Base-by-base conservation (phyloP, 2,888 invertebrate species). In the Hirtodrosophila duncani region DNA sequence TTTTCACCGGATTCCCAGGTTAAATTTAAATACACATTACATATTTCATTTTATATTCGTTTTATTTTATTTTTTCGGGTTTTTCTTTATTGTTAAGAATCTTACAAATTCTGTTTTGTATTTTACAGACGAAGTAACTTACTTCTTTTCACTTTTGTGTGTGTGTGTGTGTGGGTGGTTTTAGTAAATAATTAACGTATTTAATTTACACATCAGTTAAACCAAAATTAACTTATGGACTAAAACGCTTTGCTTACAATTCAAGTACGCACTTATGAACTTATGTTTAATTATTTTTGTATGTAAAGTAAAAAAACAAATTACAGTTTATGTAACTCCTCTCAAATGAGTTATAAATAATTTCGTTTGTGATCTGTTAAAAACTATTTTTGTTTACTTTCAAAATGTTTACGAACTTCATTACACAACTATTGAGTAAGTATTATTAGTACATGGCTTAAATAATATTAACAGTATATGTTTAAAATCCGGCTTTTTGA, bases 181-280 rank as follows among this genome's bases (percentile, higher is more conserved):
- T 77, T 71, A 72, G 72, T 71, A 71, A 77, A 71, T 77, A 71
- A 68, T 71, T 71, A 74, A 72, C 74, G 63, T 78, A 67, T 67
- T 78, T 56, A 71, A 72, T 70, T 67, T 77, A 77, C 77, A 77
- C 77, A 77, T 72, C 72, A 77, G 72, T 77, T 72, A 58, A 77
- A 71, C 69, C 69, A 74, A 72, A 59, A 43, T 53, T 8, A 20
- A 38, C 50, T 59, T 72, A 78, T 37, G 51, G 49, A 62, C 67
- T 65, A 60, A 67, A 70, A 67, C 67, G 43, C 63, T 71, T 72
- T 39, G 31, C 55, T 67, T 68, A 66, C 41, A 55, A 58, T 68
- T 66, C 56, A 71, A 72, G 69, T 77, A 72, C 56, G 44, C 72
- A 50, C 72, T 71, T 77, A 77, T 45, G 72, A 72, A 60, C 57